phyloP scores from a whole-genome alignment of 2,113 vertebrate genomes.

The Passer domesticus region DNA sequence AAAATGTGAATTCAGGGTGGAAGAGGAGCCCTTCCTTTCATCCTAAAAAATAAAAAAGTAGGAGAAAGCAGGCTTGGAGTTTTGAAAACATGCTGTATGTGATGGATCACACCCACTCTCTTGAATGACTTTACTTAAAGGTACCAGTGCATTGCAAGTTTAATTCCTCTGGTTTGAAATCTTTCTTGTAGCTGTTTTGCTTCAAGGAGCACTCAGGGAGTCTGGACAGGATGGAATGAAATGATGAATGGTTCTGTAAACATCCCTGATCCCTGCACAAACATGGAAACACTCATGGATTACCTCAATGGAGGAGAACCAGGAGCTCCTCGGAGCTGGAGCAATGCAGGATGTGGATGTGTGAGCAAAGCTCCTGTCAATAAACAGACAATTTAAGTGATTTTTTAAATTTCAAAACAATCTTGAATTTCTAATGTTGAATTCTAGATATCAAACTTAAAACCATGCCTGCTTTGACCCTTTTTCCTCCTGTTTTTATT shows the following conservation, averaged over 20 bases:
- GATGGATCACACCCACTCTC: not conserved
- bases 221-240: not conserved
- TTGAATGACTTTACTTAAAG: not conserved
- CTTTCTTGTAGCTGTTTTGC: constrained; percentile 12
- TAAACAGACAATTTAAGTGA: not conserved
- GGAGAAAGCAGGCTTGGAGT: not conserved
- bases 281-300: not conserved
- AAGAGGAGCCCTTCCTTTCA: not conserved
- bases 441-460: not conserved
- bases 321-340: not conserved
- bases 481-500: not conserved
- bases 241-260: constrained; percentile 49
- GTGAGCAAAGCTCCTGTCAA: not conserved
- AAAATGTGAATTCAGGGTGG: not conserved
- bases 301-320: not conserved
- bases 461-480: not conserved
- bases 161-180: constrained; percentile 14
- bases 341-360: not conserved
- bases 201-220: not conserved
- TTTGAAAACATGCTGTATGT: not conserved
- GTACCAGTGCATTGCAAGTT: not conserved
- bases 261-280: not conserved
- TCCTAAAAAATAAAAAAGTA: not conserved
- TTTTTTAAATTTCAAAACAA: not conserved
- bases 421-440: not conserved